phyloP scores from a whole-genome alignment of 2,113 vertebrate species.

The Sorex fumeus region DNA sequence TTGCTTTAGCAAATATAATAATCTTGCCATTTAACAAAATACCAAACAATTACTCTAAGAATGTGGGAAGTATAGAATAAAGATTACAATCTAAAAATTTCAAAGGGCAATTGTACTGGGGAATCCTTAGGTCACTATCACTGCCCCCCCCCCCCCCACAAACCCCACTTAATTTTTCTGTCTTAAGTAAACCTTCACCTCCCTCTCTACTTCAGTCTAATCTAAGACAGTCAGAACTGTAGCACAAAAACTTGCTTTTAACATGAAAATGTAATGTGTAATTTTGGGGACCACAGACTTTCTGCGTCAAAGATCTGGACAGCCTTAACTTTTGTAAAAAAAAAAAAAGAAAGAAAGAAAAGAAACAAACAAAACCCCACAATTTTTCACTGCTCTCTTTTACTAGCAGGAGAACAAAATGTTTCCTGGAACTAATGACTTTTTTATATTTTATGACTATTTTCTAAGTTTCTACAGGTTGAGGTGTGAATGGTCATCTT shows the following conservation, averaged over 20 bases:
- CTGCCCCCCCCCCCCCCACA: not conserved
- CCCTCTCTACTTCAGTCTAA: not conserved
- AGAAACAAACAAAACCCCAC: not conserved
- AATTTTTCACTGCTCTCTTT: slow-evolving; percentile 87
- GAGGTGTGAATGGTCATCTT: slow-evolving; percentile 64
- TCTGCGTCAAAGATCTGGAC: slow-evolving; percentile 87
- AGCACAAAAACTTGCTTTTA: slow-evolving; percentile 72
- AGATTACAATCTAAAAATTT: slow-evolving; percentile 1
- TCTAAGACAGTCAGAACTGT: slow-evolving; percentile 65
- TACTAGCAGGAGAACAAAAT: slow-evolving; percentile 80
- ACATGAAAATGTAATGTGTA: slow-evolving; percentile 73
- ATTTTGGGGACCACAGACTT: slow-evolving; percentile 80
- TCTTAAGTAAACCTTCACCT: slow-evolving; percentile 23
- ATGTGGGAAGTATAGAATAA: slow-evolving; percentile 73
- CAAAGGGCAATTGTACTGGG: slow-evolving; percentile 61
- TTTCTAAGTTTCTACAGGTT: slow-evolving; percentile 89
- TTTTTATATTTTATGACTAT: slow-evolving; percentile 88
- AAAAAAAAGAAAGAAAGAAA: slow-evolving; percentile 43
- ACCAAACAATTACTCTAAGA: slow-evolving; percentile 27
- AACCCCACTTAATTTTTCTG: slow-evolving; percentile 57
- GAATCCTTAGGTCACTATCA: slow-evolving; percentile 68
- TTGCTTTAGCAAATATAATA: slow-evolving; percentile 44
- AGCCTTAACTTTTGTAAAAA: slow-evolving; percentile 92
- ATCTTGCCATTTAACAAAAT: not conserved
- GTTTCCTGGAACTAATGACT: slow-evolving; percentile 79